phyloP scores from a whole-genome alignment of 2,888 invertebrate genomes.

The Sthenelais limicola region DNA sequence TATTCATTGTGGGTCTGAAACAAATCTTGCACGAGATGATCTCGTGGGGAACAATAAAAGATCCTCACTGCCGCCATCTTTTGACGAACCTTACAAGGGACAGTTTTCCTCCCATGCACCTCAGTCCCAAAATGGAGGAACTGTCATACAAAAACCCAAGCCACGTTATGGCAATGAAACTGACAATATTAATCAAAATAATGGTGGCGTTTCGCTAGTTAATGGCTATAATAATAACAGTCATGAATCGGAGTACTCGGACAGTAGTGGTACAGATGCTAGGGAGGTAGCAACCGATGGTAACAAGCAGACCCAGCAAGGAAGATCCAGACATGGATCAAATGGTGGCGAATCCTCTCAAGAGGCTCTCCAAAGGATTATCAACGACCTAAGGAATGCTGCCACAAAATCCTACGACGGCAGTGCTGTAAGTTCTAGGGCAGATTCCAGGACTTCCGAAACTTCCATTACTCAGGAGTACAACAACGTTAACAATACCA shows the following conservation, averaged over 20 bases:
- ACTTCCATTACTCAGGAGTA: conserved; percentile 15
- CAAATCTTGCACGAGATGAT: not conserved
- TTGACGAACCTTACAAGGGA: conserved; percentile 10
- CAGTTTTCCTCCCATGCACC: conserved; percentile 31
- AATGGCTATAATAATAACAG: too few species aligned
- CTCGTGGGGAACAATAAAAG: not conserved
- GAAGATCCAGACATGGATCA: too few species aligned
- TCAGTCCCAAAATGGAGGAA: conserved; percentile 11
- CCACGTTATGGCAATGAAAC: too few species aligned
- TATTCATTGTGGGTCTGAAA: conserved; percentile 12
- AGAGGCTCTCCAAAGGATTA: conserved; percentile 42
- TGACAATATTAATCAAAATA: too few species aligned
- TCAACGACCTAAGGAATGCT: conserved; percentile 41
- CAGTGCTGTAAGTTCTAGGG: conserved; percentile 23
- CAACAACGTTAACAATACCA: too few species aligned
- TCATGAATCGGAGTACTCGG: not conserved
- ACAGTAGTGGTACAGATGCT: too few species aligned
- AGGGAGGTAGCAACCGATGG: too few species aligned
- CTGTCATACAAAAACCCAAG: too few species aligned
- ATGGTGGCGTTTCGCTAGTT: too few species aligned
- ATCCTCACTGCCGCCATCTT: not conserved
- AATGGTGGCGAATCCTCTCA: conserved; percentile 35
- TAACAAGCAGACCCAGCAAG: too few species aligned
- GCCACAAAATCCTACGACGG: conserved; percentile 35
- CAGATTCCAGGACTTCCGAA: conserved; percentile 19